Percentiles rank a stretch among this genome's conserved stretches.
These are phyloP conservation scores for Cossypha niveicapilla DNA, from an alignment of 2,797 vertebrate genomes.

Conservation along the genomic window DNA sequence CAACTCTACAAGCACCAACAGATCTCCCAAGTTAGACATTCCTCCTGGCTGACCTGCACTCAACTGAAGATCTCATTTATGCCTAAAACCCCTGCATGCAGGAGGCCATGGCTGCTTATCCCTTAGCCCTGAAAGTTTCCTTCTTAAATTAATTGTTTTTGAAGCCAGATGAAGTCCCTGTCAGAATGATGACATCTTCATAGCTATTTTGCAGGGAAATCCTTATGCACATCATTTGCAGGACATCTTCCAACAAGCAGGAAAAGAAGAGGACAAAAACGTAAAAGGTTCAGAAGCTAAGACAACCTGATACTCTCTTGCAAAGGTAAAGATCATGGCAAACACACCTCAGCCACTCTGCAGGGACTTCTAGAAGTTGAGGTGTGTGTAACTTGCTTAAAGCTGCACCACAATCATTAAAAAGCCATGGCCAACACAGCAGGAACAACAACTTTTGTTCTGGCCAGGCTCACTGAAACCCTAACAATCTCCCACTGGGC, in stretches of 20 bases:
- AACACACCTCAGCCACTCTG: not conserved
- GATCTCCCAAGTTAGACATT: not conserved
- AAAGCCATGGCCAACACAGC: not conserved
- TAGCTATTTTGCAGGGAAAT: not conserved
- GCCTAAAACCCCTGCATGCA: not conserved
- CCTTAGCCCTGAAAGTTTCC: not conserved
- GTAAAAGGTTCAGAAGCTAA: not conserved
- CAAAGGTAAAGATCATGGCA: not conserved
- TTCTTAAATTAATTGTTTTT: not conserved
- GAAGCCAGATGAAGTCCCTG: not conserved
- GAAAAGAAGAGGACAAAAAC: not conserved
- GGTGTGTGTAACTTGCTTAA: not conserved
- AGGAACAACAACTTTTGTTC: not conserved
- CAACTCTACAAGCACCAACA: not conserved
- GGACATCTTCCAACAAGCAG: not conserved
- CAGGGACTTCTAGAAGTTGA: not conserved
- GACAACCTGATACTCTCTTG: not conserved
- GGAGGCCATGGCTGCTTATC: not conserved
- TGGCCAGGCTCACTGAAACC: not conserved
- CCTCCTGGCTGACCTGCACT: not conserved
- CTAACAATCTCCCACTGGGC: not conserved
- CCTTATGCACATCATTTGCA: not conserved
- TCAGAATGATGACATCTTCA: not conserved
- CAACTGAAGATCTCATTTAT: not conserved
- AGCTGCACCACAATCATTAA: not conserved